A percentile compares a stretch with the other conserved stretches of the same genome.
These are phyloP conservation scores for Procambarus virginalis DNA, from an alignment of 1,140 invertebrate species.

Conservation along the genomic window DNA sequence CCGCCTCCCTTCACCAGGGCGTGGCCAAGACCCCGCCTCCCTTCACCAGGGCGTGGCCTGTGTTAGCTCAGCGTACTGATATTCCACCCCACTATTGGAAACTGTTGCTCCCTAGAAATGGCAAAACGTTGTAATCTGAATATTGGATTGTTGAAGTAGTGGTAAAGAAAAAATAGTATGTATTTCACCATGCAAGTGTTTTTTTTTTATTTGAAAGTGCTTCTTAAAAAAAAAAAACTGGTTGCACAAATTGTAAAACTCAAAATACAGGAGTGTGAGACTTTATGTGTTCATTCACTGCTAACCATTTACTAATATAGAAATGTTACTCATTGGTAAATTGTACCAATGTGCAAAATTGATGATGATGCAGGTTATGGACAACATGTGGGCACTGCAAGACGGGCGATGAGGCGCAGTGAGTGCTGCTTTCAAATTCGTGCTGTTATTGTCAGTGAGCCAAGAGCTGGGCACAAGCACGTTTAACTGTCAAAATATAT, in stretches of 20 bases:
- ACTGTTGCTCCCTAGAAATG: background rate
- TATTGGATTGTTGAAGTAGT: constrained; percentile 9
- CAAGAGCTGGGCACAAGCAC: constrained; percentile 13
- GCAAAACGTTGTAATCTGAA: constrained; percentile 25
- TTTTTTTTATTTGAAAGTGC: background rate
- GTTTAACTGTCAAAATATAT: background rate
- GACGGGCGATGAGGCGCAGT: background rate
- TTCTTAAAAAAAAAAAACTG: background rate
- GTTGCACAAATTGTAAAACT: background rate
- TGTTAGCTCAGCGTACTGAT: constrained; percentile 7
- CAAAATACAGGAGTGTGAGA: background rate
- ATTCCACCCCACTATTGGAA: background rate
- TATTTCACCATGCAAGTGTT: constrained; percentile 15
- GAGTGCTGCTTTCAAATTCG: background rate
- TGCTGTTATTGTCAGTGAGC: constrained; percentile 1
- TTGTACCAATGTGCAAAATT: background rate
- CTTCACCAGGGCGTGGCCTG: background rate
- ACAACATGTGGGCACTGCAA: background rate
- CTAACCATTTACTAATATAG: background rate
- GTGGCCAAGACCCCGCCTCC: constrained; percentile 5
- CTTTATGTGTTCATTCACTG: background rate
- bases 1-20: background rate
- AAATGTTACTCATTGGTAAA: background rate
- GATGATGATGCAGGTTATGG: background rate
- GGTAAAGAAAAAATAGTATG: background rate